These are phyloP conservation scores for Semnopithecus entellus DNA, from an alignment of 2,113 vertebrate species.

Conservation along the genomic window DNA sequence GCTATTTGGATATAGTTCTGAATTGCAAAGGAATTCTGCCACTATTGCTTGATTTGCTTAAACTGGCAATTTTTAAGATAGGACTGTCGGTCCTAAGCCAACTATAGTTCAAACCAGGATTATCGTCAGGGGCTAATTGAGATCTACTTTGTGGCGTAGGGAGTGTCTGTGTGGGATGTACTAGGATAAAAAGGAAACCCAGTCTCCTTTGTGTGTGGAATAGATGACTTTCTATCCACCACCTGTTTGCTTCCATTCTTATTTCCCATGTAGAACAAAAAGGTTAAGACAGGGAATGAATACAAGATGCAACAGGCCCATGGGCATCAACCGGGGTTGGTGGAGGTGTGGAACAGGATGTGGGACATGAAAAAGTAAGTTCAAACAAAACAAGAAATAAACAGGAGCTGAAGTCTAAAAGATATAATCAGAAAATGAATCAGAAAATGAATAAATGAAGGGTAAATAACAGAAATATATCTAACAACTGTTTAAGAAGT, in stretches of 20 bases:
- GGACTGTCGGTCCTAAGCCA: neutral
- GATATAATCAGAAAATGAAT: neutral
- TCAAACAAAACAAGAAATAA: constrained; percentile 6
- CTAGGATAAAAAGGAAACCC: neutral
- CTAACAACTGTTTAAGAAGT: neutral
- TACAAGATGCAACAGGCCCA: neutral
- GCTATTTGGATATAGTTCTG: neutral
- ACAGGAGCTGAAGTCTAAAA: neutral
- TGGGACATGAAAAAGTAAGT: neutral
- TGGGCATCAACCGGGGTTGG: neutral
- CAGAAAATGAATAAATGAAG: neutral
- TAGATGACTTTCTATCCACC: neutral
- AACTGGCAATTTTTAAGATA: constrained; percentile 10
- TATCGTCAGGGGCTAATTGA: neutral
- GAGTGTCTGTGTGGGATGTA: neutral
- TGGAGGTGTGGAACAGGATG: neutral
- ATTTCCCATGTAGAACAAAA: neutral
- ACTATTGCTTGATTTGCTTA: neutral
- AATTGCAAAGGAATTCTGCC: constrained; percentile 39
- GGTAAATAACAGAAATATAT: neutral
- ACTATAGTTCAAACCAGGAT: constrained; percentile 18
- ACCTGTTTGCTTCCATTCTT: constrained; percentile 42
- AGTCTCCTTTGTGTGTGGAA: constrained; percentile 22
- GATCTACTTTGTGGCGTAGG: constrained; percentile 3
- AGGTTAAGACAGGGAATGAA: constrained; percentile 3